Evolutionary conservation across 2,113 vertebrate species (phyloP).

Genomic region (Dolichotis patagonum): DNA sequence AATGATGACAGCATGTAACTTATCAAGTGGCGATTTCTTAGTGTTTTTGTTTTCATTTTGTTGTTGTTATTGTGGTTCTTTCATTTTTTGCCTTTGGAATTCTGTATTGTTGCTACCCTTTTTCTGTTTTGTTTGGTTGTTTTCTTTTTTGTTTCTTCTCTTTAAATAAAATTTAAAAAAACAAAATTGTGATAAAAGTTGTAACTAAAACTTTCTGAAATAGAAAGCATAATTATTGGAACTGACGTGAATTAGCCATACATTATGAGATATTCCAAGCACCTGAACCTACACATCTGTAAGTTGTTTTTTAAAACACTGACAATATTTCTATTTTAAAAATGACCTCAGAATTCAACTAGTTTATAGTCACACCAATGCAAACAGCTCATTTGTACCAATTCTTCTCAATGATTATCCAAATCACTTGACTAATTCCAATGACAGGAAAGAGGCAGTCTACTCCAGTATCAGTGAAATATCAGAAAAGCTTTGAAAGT

Average conservation of each 20-base stretch:
- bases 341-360: conserved; percentile 34
- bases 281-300: not conserved
- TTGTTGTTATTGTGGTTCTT: no score
- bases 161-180: no score
- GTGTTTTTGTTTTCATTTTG: no score
- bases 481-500: conserved; percentile 36
- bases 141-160: no score
- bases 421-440: not conserved
- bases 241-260: not conserved
- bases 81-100: no score
- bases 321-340: not conserved
- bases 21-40: no score
- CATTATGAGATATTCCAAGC: not conserved
- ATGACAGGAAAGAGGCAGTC: not conserved
- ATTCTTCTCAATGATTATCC: not conserved
- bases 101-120: no score
- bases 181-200: conserved; percentile 15
- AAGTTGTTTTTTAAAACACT: not conserved
- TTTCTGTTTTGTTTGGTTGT: no score
- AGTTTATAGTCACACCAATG: not conserved
- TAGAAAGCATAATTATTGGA: not conserved
- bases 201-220: not conserved
- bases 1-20: no score
- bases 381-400: not conserved
- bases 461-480: not conserved